Evolutionary conservation across 2,113 vertebrate genomes (phyloP), one percentile per base, ranked within the genome.

Genomic region (Ancistrus triradiatus): DNA sequence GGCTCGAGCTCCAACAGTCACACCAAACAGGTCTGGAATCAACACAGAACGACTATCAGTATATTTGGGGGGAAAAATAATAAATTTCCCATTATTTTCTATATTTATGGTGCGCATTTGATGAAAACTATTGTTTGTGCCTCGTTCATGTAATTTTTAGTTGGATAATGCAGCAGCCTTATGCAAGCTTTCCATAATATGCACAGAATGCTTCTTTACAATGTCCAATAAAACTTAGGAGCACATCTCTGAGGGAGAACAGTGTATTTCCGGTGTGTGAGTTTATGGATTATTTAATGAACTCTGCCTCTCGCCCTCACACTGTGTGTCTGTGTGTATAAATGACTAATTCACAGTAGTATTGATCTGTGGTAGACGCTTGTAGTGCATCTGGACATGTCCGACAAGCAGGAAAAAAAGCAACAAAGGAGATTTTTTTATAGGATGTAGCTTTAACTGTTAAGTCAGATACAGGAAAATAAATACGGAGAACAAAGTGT

Each of bases 331-430:
- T 83, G 82, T 77, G 82, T 80, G 82, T 83, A 86, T 84, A 83
- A 84, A 86, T 87, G 82, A 85, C 84, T 85, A 85, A 83, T 79
- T 86, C 84, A 78, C 82, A 81, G 78, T 78, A 68, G 78, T 86
- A 87, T 86, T 78, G 84, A 87, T 87, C 80, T 25, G 76, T 74
- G 74, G 68, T 78, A 77, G 80, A 84, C 83, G 83, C 77, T 79
- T 78, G 78, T 78, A 85, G 81, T 84, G 83, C 84, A 85, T 85
- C 83, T 83, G 81, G 79, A 83, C 83, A 83, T 81, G 80, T 81
- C 79, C 79, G 78, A 78, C 79, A 81, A 80, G 82, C 78, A 78
- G 81, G 80, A 79, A 83, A 84, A 86, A 83, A 85, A 75, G 21
- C 44, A 57, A 66, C 27, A 31, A 6, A 47, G 44, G 6, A 28